Percentiles rank a stretch among this genome's conserved stretches.
phyloP scores from a whole-genome alignment of 2,888 invertebrate genomes.

The Agonopterix heracliana region DNA sequence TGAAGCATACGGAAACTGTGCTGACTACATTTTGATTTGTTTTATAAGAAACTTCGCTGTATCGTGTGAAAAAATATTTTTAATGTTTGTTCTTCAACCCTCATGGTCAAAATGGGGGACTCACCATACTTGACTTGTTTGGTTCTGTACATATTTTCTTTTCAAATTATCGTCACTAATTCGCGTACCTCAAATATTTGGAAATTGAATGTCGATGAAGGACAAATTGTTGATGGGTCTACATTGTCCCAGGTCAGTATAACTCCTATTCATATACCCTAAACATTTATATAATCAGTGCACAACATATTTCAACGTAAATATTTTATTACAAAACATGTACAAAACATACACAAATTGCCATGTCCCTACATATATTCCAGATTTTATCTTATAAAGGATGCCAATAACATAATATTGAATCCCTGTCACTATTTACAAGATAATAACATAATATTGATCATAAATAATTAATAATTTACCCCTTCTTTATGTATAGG shows the following conservation, averaged over 20 bases:
- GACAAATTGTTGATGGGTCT: slow-evolving; percentile 82
- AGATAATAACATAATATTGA: too few species aligned
- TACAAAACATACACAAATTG: too few species aligned
- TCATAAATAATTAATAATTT: too few species aligned
- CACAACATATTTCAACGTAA: background rate
- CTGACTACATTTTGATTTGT: slow-evolving; percentile 31
- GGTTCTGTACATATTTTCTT: slow-evolving; percentile 82
- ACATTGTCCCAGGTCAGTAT: slow-evolving; percentile 72
- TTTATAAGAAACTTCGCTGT: slow-evolving; percentile 35
- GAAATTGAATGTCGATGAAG: slow-evolving; percentile 86
- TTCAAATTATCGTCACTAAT: slow-evolving; percentile 83
- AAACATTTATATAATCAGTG: slow-evolving; percentile 55
- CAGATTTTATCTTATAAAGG: too few species aligned
- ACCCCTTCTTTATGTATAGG: too few species aligned
- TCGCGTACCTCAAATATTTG: slow-evolving; percentile 89
- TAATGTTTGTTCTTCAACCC: slow-evolving; percentile 28
- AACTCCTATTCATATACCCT: slow-evolving; percentile 21
- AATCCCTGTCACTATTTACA: too few species aligned
- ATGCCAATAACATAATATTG: too few species aligned
- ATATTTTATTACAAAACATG: too few species aligned
- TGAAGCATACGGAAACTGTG: slow-evolving; percentile 34
- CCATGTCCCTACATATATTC: too few species aligned
- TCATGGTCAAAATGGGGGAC: slow-evolving; percentile 69
- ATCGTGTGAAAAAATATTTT: slow-evolving; percentile 22
- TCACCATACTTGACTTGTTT: slow-evolving; percentile 78